Conservation (phyloP, 2,888 invertebrate genomes). For the Cremastinae sp. region DNA sequence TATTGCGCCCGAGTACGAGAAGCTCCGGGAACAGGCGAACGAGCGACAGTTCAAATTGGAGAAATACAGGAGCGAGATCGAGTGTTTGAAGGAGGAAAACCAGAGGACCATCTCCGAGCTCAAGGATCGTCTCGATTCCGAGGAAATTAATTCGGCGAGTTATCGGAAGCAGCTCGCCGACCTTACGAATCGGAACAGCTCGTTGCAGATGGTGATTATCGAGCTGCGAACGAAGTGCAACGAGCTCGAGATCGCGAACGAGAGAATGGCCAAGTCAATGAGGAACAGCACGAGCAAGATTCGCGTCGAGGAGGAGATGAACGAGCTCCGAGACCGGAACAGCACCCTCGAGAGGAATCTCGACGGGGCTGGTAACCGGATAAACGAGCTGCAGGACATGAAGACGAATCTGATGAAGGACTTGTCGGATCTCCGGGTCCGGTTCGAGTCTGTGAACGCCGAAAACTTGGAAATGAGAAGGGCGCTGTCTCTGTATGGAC, state of each 20-base stretch:
- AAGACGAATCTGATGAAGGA: conserved; percentile 70
- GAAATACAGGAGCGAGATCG: conserved; percentile 78
- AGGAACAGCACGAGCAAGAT: conserved; percentile 82
- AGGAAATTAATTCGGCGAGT: conserved; percentile 74
- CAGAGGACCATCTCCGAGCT: conserved; percentile 69
- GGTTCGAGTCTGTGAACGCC: conserved; percentile 62
- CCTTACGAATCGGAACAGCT: conserved; percentile 80
- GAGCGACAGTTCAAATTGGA: conserved; percentile 68
- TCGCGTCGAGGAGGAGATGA: conserved; percentile 71
- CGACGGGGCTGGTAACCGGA: conserved; percentile 76
- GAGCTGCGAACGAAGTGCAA: conserved; percentile 82
- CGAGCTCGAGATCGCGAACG: conserved; percentile 79
- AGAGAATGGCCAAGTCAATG: conserved; percentile 77
- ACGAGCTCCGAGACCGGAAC: conserved; percentile 74
- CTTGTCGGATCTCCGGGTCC: conserved; percentile 63
- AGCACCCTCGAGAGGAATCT: conserved; percentile 73
- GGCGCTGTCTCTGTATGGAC: conserved; percentile 59
- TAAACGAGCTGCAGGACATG: conserved; percentile 70
- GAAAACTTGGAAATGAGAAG: conserved; percentile 69
- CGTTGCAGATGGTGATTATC: conserved; percentile 80
- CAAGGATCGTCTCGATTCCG: conserved; percentile 67
- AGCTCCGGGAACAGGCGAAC: conserved; percentile 68
- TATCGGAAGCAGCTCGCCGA: conserved; percentile 77
- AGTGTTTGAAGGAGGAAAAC: conserved; percentile 78
- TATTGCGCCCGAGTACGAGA: conserved; percentile 72